Evolutionary conservation across 1,140 invertebrate species (phyloP).

Genomic region (Pachypeltis micranthus): DNA sequence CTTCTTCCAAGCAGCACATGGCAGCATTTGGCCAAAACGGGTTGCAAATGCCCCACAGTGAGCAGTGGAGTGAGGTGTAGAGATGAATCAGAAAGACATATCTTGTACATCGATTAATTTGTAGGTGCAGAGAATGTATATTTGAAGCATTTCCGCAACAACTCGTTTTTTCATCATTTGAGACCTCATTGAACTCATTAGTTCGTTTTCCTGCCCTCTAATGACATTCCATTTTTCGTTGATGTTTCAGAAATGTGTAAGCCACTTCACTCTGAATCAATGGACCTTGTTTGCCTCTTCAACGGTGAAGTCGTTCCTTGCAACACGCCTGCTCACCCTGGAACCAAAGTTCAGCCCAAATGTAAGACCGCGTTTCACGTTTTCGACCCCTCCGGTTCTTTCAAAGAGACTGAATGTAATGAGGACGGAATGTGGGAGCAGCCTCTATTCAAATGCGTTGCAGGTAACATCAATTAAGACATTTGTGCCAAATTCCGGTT

Average conservation of each 20-base stretch:
- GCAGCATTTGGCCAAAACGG: no score
- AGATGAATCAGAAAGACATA: no score
- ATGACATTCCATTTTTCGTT: not conserved
- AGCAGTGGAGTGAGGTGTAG: no score
- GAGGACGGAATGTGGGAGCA: slow-evolving; percentile 11
- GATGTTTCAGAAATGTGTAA: slow-evolving; percentile 17
- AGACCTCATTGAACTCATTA: not conserved
- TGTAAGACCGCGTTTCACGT: slow-evolving; percentile 15
- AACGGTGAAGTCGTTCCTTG: slow-evolving; percentile 5
- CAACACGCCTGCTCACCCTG: not conserved
- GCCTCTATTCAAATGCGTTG: slow-evolving; percentile 10
- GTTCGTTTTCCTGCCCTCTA: no score
- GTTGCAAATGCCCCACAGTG: no score
- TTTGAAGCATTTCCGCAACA: not conserved
- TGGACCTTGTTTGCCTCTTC: slow-evolving; percentile 16
- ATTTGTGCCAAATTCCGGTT: no score
- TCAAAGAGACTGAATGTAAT: slow-evolving; percentile 11
- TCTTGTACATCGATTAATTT: not conserved
- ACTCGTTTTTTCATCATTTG: not conserved
- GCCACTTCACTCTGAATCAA: slow-evolving; percentile 13
- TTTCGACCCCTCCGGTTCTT: not conserved
- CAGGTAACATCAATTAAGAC: slow-evolving; percentile 12
- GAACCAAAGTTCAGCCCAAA: slow-evolving; percentile 5
- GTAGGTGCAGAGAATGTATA: not conserved
- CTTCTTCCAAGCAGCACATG: no score